Evolutionary conservation across 1,140 invertebrate species (phyloP).

Genomic region (Himalopsyche phryganea): DNA sequence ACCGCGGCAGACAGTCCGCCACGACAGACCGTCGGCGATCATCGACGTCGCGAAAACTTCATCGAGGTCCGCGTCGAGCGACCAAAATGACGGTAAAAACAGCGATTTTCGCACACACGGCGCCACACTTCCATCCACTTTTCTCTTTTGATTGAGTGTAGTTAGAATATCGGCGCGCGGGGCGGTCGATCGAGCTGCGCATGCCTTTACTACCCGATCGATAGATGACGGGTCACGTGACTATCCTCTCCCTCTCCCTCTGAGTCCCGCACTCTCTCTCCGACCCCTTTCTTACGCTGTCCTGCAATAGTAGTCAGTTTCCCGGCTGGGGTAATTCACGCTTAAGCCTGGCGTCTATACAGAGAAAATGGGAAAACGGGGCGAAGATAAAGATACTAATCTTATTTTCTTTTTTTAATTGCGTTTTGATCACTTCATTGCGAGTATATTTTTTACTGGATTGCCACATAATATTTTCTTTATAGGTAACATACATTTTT

Average conservation of each 20-base stretch:
- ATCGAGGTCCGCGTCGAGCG: conserved; percentile 8
- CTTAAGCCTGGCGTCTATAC: too few relatives aligned
- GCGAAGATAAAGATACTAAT: too few relatives aligned
- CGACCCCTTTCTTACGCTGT: too few relatives aligned
- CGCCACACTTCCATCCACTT: conserved; percentile 36
- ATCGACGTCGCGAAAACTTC: neutral
- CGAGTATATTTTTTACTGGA: too few relatives aligned
- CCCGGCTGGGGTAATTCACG: too few relatives aligned
- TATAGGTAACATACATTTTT: too few relatives aligned
- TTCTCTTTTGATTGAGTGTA: conserved; percentile 23
- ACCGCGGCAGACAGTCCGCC: neutral
- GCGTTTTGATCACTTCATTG: too few relatives aligned
- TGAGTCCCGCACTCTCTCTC: too few relatives aligned
- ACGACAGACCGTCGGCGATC: neutral
- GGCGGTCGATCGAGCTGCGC: conserved; percentile 27
- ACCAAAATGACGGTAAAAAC: conserved; percentile 22
- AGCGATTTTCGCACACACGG: conserved; percentile 28
- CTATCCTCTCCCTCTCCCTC: neutral
- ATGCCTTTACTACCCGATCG: conserved; percentile 27
- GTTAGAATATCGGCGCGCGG: conserved; percentile 8
- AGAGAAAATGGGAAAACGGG: too few relatives aligned
- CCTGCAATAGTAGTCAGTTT: too few relatives aligned
- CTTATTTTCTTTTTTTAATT: too few relatives aligned
- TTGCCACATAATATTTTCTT: too few relatives aligned
- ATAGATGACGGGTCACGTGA: conserved; percentile 21